A percentile compares a stretch with the other conserved stretches of the same genome.
phyloP scores from a whole-genome alignment of 2,888 invertebrate genomes.

The Aleiodes testaceus region DNA sequence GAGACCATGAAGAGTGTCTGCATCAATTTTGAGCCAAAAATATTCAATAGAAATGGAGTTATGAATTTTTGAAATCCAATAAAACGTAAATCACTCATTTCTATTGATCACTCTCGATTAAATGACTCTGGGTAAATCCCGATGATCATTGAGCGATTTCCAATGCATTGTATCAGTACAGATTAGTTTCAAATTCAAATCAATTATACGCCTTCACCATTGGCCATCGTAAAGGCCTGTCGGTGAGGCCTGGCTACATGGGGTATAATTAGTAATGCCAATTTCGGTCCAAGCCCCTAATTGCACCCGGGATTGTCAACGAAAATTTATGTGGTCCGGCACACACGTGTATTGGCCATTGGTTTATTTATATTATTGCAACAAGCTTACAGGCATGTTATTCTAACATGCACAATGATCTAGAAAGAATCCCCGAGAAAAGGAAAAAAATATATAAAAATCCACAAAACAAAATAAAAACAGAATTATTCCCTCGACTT shows the following conservation, averaged over 20 bases:
- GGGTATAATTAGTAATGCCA: constrained; percentile 68
- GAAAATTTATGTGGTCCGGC: constrained; percentile 64
- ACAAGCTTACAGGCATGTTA: constrained; percentile 31
- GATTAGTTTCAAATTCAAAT: constrained; percentile 69
- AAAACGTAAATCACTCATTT: neutral
- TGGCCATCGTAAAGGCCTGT: constrained; percentile 48
- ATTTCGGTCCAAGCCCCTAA: constrained; percentile 67
- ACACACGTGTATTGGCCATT: constrained; percentile 38
- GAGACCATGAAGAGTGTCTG: too few species aligned
- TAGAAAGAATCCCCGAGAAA: neutral
- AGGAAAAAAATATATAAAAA: neutral
- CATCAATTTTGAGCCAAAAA: too few species aligned
- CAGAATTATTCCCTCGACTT: too few species aligned
- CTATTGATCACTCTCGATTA: neutral
- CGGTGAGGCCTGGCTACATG: constrained; percentile 51
- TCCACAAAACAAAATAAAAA: neutral
- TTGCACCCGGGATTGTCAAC: constrained; percentile 65
- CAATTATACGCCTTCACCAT: constrained; percentile 60
- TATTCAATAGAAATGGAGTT: too few species aligned
- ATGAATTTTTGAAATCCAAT: too few species aligned
- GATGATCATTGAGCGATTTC: constrained; percentile 28
- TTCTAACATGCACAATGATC: neutral
- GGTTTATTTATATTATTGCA: constrained; percentile 7
- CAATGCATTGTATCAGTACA: constrained; percentile 43
- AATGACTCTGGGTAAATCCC: constrained; percentile 8